Evolutionary conservation across 1,140 invertebrate genomes (phyloP), one percentile per base, ranked within the genome.

Genomic region (Oryctes rhinoceros): DNA sequence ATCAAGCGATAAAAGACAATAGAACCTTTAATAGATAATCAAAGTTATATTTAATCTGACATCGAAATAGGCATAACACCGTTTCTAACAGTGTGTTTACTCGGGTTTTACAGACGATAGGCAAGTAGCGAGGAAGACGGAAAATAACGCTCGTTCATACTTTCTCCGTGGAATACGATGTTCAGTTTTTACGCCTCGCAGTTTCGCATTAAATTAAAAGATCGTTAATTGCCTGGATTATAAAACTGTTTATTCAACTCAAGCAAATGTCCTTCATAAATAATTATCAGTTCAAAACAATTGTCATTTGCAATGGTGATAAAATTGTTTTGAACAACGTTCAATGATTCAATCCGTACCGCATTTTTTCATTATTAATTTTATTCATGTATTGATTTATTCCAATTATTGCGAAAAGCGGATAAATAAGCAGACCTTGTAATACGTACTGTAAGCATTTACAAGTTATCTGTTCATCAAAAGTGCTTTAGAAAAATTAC

Each of bases 291-390:
- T 48, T 76, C 3, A 76, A 76, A 47, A 76, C 75, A 76, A 76
- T 76, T 76, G 75, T 49, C 75, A 76, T 76, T 76, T 76, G 35
- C 75, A 76, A 76, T 76, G 75, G 75, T 76, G 75, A 76, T 76
- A 76, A 76, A 76, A 76, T 44, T 76, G 75, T 76, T 76, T 76
- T 76, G 75, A 76, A 76, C 65, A 71, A 37, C 65, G 35, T 71
- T 71, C 24, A 71, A 15, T 71, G 65, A 71, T 71, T 71, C 35
- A 37, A 71, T 71, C 13, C 20, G 24, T 24, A 71, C 65, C 35
- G 65, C 24, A 71, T 30, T 71, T 71, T 30, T 71, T 71, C 20
- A 71, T 71, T 71, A 35, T 13, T 67, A 71, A 37, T 30, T 71
- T 35, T 71, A 71, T 35, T 71, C 20, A 71, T 71, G 37, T 71